A percentile compares a stretch with the other conserved stretches of the same genome.
Evolutionary conservation across 2,888 invertebrate genomes (phyloP).

Genomic region (Chironomus riparius): DNA sequence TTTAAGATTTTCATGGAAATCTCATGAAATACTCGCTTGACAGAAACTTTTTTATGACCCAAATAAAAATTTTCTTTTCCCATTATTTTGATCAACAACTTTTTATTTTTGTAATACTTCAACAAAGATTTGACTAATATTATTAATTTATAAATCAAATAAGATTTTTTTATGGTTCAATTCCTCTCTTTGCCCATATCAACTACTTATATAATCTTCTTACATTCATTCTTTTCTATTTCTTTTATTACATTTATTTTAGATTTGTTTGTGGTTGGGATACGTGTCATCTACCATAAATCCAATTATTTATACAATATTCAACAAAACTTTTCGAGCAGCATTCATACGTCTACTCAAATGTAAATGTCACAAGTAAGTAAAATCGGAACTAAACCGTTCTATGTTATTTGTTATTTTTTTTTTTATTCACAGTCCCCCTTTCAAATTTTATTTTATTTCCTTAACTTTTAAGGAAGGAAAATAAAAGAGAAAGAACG

Average conservation of each 20-base stretch:
- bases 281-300: constrained; percentile 89
- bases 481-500: neutral
- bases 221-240: constrained; percentile 33
- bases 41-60: too few relatives aligned
- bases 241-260: constrained; percentile 37
- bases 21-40: too few relatives aligned
- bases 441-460: too few relatives aligned
- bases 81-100: too few relatives aligned
- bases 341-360: constrained; percentile 69
- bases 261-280: constrained; percentile 79
- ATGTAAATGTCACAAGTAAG: constrained; percentile 67
- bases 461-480: neutral
- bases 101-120: neutral
- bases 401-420: neutral
- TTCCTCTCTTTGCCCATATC: constrained; percentile 39
- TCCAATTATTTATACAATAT: constrained; percentile 88
- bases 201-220: too few relatives aligned
- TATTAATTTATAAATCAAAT: neutral
- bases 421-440: neutral
- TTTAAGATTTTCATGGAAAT: too few relatives aligned
- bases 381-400: constrained; percentile 18
- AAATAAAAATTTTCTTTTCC: too few relatives aligned
- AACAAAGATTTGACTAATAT: neutral
- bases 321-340: constrained; percentile 80
- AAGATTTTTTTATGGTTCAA: constrained; percentile 25